Percentiles rank a stretch among this genome's conserved stretches.
These are phyloP conservation scores for Antedon bifida DNA, from an alignment of 35 echinoderm and acorn worm species.

Conservation along the genomic window DNA sequence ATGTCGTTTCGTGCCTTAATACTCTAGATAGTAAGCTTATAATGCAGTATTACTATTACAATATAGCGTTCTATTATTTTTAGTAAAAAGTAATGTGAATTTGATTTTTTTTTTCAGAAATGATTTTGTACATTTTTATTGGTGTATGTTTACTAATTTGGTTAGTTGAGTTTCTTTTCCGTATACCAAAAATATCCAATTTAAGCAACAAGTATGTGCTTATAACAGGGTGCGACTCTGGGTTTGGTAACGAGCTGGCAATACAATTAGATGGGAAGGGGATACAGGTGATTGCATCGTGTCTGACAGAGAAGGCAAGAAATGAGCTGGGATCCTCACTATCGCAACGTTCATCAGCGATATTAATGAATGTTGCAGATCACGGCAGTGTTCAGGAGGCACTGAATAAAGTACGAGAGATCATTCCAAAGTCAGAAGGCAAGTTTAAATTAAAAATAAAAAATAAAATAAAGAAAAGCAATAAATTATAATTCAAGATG, in stretches of 20 bases:
- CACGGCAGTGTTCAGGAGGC: constrained; percentile 26
- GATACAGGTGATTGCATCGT: constrained; percentile 57
- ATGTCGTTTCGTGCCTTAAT: no score
- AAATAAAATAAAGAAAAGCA: no score
- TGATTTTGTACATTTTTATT: not conserved
- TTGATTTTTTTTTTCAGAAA: no score
- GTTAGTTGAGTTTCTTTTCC: not conserved
- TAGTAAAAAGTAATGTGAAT: no score
- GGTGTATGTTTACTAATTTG: not conserved
- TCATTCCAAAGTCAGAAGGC: not conserved
- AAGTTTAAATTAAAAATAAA: not conserved
- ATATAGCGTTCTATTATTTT: no score
- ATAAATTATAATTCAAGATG: no score
- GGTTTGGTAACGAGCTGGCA: constrained; percentile 60
- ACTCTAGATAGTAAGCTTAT: no score
- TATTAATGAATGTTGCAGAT: constrained; percentile 41
- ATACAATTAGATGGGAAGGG: constrained; percentile 43
- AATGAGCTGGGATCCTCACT: constrained; percentile 11
- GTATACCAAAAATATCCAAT: not conserved
- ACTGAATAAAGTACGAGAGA: not conserved
- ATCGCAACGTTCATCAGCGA: constrained; percentile 20
- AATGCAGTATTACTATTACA: no score
- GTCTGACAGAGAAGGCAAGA: constrained; percentile 33
- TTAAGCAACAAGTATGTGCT: constrained; percentile 37
- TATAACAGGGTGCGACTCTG: constrained; percentile 69